Evolutionary conservation across 1,140 invertebrate genomes (phyloP).

Genomic region (Ceratosolen solmsi): DNA sequence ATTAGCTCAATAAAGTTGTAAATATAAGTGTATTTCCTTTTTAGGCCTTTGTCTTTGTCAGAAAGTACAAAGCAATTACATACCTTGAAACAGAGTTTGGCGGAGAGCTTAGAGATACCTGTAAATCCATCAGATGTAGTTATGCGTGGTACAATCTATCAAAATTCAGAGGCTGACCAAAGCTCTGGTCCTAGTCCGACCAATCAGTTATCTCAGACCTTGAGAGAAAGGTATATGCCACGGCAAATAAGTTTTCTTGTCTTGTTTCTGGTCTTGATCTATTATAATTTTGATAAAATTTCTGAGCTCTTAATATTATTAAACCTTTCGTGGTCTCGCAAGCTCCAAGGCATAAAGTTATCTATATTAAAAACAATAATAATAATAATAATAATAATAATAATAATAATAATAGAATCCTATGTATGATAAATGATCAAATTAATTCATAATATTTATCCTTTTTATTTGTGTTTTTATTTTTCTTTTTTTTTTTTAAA

Average conservation of each 20-base stretch:
- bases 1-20: background rate
- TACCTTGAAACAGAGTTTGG: slow-evolving; percentile 57
- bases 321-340: background rate
- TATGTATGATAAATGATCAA: too few relatives aligned
- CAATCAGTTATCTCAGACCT: slow-evolving; percentile 65
- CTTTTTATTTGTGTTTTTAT: too few relatives aligned
- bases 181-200: slow-evolving; percentile 62
- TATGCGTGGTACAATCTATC: slow-evolving; percentile 66
- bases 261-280: background rate
- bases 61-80: slow-evolving; percentile 69
- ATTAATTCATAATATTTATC: too few relatives aligned
- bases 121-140: slow-evolving; percentile 67
- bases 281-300: background rate
- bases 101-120: slow-evolving; percentile 64
- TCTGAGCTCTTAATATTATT: background rate
- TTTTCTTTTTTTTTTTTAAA: too few relatives aligned
- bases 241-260: background rate
- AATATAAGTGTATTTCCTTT: slow-evolving; percentile 53
- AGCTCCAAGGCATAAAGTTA: too few relatives aligned
- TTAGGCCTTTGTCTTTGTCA: slow-evolving; percentile 63
- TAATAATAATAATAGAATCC: too few relatives aligned
- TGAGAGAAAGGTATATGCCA: slow-evolving; percentile 66
- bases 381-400: too few relatives aligned
- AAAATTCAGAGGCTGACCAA: slow-evolving; percentile 65
- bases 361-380: too few relatives aligned